Percentiles rank a stretch among this genome's conserved stretches.
Evolutionary conservation across 2,113 vertebrate species (phyloP).

Genomic region (Cyprinus carpio): DNA sequence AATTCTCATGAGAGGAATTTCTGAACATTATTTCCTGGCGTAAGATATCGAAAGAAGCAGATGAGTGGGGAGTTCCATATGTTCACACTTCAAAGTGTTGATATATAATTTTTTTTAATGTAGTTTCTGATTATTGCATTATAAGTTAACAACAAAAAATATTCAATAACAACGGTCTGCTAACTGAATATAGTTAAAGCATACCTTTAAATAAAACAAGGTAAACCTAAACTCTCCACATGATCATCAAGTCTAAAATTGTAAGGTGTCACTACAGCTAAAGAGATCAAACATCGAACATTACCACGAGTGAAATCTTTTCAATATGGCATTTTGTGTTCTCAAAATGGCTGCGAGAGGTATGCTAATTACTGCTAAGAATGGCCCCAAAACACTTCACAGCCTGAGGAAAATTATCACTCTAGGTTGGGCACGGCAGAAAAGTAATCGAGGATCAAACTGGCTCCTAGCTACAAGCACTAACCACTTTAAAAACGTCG

Average conservation of each 20-base stretch:
- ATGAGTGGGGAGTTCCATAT: too few relatives aligned
- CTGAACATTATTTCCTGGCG: neutral
- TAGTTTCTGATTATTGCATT: neutral
- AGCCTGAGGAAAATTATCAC: conserved; percentile 41
- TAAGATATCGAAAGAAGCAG: conserved; percentile 1
- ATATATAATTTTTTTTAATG: too few relatives aligned
- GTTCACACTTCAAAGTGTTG: neutral
- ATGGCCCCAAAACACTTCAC: conserved; percentile 27
- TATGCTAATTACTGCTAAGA: conserved; percentile 52
- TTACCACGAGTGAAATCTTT: conserved; percentile 61
- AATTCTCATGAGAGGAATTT: neutral
- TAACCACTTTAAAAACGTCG: conserved; percentile 68
- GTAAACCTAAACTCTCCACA: neutral
- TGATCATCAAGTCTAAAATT: neutral
- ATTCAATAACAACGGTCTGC: neutral
- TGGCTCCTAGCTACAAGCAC: conserved; percentile 65
- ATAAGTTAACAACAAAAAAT: neutral
- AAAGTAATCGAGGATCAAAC: conserved; percentile 66
- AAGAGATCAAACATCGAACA: conserved; percentile 45
- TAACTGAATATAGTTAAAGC: neutral
- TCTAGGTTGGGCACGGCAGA: conserved; percentile 54
- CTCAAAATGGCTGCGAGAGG: conserved; percentile 41
- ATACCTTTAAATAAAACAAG: neutral
- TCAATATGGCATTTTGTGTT: conserved; percentile 28
- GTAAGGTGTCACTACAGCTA: neutral